phyloP scores from a whole-genome alignment of 2,797 vertebrate species.

The Falco peregrinus region DNA sequence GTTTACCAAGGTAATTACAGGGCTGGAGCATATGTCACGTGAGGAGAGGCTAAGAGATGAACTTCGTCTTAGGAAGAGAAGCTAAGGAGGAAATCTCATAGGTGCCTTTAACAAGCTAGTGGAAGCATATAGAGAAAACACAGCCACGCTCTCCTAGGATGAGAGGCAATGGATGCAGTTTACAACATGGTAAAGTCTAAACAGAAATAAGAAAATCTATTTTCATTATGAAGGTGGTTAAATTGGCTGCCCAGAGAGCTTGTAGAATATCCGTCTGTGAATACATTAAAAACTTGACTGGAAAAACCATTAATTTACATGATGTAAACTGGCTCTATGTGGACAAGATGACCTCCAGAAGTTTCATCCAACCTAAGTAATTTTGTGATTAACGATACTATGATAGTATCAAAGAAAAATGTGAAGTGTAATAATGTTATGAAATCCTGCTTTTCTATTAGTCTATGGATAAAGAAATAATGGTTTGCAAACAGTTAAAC shows the following conservation, averaged over 20 bases:
- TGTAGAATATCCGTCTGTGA: not conserved
- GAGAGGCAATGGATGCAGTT: not conserved
- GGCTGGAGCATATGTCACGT: not conserved
- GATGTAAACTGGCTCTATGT: not conserved
- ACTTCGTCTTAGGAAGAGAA: not conserved
- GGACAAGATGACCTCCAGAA: not conserved
- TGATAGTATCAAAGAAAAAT: not conserved
- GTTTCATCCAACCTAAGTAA: not conserved
- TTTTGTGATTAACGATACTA: not conserved
- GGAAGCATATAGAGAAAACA: not conserved
- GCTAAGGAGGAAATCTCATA: not conserved
- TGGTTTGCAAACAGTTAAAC: not conserved
- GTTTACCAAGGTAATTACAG: not conserved
- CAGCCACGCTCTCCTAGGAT: not conserved
- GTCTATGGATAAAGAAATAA: not conserved
- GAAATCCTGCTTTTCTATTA: not conserved
- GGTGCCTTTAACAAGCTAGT: not conserved
- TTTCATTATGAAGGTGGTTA: not conserved
- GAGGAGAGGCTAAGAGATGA: not conserved
- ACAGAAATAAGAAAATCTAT: not conserved
- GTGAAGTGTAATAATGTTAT: not conserved
- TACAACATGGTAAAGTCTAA: not conserved
- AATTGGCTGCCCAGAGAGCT: not conserved
- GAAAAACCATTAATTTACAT: not conserved
- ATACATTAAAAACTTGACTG: not conserved